phyloP scores from a whole-genome alignment of 2,113 vertebrate species.

The Mesoclemmys tuberculata region DNA sequence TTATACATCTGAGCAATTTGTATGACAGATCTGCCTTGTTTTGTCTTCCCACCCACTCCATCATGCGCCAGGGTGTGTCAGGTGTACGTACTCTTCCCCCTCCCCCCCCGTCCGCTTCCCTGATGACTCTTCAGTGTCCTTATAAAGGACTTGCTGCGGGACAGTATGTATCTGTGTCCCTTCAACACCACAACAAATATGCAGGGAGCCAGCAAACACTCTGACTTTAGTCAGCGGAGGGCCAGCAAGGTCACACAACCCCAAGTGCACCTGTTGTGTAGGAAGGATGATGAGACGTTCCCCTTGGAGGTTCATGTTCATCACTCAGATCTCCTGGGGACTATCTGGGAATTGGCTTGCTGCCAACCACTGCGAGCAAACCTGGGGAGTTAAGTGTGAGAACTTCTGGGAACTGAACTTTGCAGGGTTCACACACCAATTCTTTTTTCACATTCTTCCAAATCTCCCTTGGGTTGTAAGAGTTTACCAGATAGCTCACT shows the following conservation, averaged over 20 bases:
- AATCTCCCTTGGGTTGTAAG: rapidly evolving
- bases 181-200: neutral
- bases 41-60: neutral
- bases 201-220: neutral
- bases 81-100: neutral
- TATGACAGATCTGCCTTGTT: neutral
- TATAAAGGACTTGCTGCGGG: neutral
- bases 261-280: rapidly evolving
- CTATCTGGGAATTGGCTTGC: neutral
- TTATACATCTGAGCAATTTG: neutral
- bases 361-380: neutral
- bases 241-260: neutral
- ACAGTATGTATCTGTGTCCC: neutral
- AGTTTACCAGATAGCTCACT: rapidly evolving
- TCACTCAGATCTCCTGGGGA: neutral
- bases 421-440: neutral
- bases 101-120: neutral
- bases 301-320: rapidly evolving
- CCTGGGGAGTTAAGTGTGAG: rapidly evolving
- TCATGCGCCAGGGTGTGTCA: neutral
- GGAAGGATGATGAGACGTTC: neutral
- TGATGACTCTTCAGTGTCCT: neutral
- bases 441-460: neutral
- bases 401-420: rapidly evolving
- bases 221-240: neutral